phyloP scores from a whole-genome alignment of 2,888 invertebrate species.

The Petrolisthes manimaculis region DNA sequence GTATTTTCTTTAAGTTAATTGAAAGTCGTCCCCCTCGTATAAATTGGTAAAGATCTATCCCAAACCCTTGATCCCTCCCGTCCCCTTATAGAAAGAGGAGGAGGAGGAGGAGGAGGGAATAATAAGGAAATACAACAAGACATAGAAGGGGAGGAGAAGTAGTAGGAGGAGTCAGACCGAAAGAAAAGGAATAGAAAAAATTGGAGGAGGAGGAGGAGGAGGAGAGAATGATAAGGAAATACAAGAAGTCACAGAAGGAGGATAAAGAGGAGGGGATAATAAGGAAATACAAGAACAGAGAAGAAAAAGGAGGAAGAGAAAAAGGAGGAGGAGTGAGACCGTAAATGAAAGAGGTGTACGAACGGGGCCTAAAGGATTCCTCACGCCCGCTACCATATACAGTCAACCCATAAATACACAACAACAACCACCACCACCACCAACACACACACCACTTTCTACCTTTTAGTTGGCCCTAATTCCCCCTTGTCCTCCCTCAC shows the following conservation, averaged over 20 bases:
- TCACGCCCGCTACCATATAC: neutral
- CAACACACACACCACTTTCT: neutral
- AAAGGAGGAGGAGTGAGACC: neutral
- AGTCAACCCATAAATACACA: neutral
- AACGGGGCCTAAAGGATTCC: neutral
- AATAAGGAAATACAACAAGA: neutral
- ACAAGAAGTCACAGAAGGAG: neutral
- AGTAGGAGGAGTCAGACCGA: neutral
- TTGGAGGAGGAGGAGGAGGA: neutral
- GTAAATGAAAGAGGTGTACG: neutral
- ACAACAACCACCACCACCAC: neutral
- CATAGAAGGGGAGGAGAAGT: neutral
- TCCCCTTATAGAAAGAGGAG: neutral
- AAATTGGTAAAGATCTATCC: neutral
- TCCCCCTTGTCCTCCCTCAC: conserved; percentile 2
- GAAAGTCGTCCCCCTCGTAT: too few species aligned
- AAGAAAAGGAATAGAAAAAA: neutral
- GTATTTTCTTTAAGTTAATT: too few species aligned
- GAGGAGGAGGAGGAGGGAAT: neutral
- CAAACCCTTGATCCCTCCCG: neutral
- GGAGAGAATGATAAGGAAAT: neutral
- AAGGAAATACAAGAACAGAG: neutral
- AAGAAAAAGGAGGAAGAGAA: neutral
- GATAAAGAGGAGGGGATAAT: neutral
- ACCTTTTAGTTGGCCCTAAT: neutral